Base-by-base conservation (phyloP, 1,140 invertebrate species). In the Glossosoma conforme region DNA sequence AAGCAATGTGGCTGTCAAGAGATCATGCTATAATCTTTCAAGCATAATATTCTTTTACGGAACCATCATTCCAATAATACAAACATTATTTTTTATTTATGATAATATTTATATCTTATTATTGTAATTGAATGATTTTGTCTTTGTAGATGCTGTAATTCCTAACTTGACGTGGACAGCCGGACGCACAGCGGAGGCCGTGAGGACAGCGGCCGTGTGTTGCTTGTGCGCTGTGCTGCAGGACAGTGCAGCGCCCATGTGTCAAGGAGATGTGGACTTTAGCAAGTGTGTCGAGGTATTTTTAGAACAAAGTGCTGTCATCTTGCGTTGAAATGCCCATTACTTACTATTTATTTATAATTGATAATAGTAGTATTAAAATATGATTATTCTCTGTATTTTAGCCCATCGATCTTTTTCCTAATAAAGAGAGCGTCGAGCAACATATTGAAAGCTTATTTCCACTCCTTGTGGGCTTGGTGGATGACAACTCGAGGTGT, bases 111-210 rank as follows among this genome's bases (percentile, higher is more conserved):
- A n/a, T n/a, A n/a, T n/a, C n/a, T n/a, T n/a, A n/a, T 28, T 28
- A 6, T 28, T 6, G n/a, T 28, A 8, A n/a, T 6, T 28, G 25
- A 28, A 28, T 28, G n/a, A 28, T 33, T 13, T 33, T 33, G 11
- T 13, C n/a, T n/a, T 49, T 43, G 36, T 62, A 74, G 81, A 84
- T 32, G 72, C 89, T 35, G 80, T 95, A 56, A 67, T 85, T 25
- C 86, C 85, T 1, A 84, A 86, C 62, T 68, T 93, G 44, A 74
- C 84, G 10, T 95, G 92, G 91, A 75, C 76, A 14, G 86, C 89
- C n/a, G 91, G 92, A 0, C 76, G 83, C 19, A 81, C 81, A 13
- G 85, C 90, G 0, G 86, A 86, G 62, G 84, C 87, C 3, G 80
- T 92, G 50, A 75, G 91, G 41, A 89, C 87, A 1, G 81, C 88